Evolutionary conservation across 1,140 invertebrate genomes (phyloP), one percentile per base, ranked within the genome.

Genomic region (Drusus annulatus): DNA sequence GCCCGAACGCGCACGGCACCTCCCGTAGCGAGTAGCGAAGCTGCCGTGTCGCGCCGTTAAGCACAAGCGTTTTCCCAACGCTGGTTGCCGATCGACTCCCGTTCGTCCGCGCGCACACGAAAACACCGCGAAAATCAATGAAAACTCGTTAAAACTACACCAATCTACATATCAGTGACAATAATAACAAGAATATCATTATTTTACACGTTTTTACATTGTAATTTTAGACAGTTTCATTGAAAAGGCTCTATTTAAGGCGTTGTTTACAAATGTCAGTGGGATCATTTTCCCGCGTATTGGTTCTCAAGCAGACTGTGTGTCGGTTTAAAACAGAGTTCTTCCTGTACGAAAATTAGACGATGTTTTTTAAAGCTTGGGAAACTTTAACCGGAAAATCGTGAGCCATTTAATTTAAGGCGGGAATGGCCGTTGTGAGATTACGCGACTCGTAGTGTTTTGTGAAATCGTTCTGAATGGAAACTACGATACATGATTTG

Each of bases 111-210:
- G 74, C 74, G 58, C 76, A 63, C 17, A 54, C 76, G 63, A 78
- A 78, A 78, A 78, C 50, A 78, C 65, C 76, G 76, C 60, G 60
- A 78, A 78, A 76, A 76, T 71, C 68, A 71, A 71, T 71, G 68
- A 51, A 71, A 71, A 71, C 19, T 23, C 21, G 7, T 13, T 71
- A 16, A 71, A 51, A 50, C 4, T 52, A 52, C n/a, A 51, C 5
- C 15, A 51, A 28, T 71, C 21, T 15, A 71, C 68, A 71, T 51
- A 71, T 71, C 17, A 71, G 68, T 71, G 68, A 25, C 50, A 52
- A 15, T 51, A 52, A 21, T 71, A 68, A 17, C 21, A 25, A 0
- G 36, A 21, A 52, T 25, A 17, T 51, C 17, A 71, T 51, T 15
- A 5, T 3, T 52, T 51, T 21, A 52, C 19, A 25, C 50, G 19